phyloP scores from a whole-genome alignment of 2,888 invertebrate species.

The Colletes collaris region DNA sequence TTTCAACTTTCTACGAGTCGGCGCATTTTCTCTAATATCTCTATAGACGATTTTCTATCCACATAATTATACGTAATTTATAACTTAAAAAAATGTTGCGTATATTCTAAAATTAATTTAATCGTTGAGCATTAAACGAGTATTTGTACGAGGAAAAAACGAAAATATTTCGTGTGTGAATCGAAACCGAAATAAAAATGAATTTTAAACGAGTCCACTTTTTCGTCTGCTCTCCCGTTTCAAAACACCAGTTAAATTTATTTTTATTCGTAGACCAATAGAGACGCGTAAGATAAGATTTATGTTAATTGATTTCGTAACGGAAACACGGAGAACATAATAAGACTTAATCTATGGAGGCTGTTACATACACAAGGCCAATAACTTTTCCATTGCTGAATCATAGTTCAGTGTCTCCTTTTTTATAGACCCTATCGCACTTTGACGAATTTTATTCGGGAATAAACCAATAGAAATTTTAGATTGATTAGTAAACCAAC shows the following conservation, averaged over 20 bases:
- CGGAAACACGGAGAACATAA: constrained; percentile 1
- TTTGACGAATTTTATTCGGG: too few species aligned
- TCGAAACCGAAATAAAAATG: constrained; percentile 19
- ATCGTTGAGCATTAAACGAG: not conserved
- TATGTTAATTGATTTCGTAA: constrained; percentile 42
- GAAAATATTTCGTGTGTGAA: constrained; percentile 3
- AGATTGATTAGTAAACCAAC: too few species aligned
- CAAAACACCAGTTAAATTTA: constrained; percentile 34
- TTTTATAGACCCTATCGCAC: not conserved
- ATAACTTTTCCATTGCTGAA: constrained; percentile 11
- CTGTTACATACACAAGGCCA: not conserved
- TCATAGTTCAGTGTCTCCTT: constrained; percentile 4
- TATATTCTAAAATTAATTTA: too few species aligned
- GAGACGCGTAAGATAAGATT: constrained; percentile 27
- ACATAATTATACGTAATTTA: too few species aligned
- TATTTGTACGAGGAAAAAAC: not conserved
- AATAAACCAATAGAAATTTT: too few species aligned
- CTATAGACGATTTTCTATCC: too few species aligned
- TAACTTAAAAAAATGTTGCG: too few species aligned
- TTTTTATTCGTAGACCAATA: constrained; percentile 43
- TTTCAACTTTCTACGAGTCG: not conserved
- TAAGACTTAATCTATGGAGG: constrained; percentile 21
- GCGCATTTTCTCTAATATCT: not conserved
- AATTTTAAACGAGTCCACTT: constrained; percentile 16
- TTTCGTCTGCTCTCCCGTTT: constrained; percentile 14